phyloP scores from a whole-genome alignment of 2,888 invertebrate species.

The Drosophila anomalata region DNA sequence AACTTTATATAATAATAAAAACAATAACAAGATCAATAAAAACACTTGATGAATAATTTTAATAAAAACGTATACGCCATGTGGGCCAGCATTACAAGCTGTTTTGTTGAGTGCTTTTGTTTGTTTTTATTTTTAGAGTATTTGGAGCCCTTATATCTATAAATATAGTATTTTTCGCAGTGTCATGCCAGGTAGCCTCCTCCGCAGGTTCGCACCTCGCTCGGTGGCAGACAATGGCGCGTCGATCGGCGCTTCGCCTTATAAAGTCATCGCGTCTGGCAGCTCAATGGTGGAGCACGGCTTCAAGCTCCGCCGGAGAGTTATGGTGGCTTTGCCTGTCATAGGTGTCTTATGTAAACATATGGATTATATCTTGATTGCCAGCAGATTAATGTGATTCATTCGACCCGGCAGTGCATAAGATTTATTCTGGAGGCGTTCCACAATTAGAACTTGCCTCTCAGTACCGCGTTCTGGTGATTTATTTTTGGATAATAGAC shows the following conservation, averaged over 20 bases:
- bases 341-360: slow-evolving; percentile 35
- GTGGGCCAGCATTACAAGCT: neutral
- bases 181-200: slow-evolving; percentile 46
- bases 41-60: neutral
- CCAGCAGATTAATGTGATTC: slow-evolving; percentile 38
- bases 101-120: neutral
- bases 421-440: slow-evolving; percentile 27
- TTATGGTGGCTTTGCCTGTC: slow-evolving; percentile 36
- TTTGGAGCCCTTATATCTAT: neutral
- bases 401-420: slow-evolving; percentile 27
- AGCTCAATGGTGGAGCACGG: slow-evolving; percentile 29
- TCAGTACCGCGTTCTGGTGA: slow-evolving; percentile 3
- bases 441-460: slow-evolving; percentile 28
- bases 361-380: slow-evolving; percentile 38
- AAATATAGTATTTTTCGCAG: slow-evolving; percentile 26
- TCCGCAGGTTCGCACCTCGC: slow-evolving; percentile 54
- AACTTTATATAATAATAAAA: neutral
- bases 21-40: neutral
- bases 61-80: neutral
- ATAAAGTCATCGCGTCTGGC: slow-evolving; percentile 53
- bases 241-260: slow-evolving; percentile 59
- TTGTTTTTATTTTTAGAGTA: neutral
- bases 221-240: slow-evolving; percentile 50
- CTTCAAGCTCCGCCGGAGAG: slow-evolving; percentile 22
- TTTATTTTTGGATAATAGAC: slow-evolving; percentile 17